Percentiles rank a stretch among this genome's conserved stretches.
Evolutionary conservation across 2,888 invertebrate species (phyloP).

Genomic region (Ametastegia equiseti): DNA sequence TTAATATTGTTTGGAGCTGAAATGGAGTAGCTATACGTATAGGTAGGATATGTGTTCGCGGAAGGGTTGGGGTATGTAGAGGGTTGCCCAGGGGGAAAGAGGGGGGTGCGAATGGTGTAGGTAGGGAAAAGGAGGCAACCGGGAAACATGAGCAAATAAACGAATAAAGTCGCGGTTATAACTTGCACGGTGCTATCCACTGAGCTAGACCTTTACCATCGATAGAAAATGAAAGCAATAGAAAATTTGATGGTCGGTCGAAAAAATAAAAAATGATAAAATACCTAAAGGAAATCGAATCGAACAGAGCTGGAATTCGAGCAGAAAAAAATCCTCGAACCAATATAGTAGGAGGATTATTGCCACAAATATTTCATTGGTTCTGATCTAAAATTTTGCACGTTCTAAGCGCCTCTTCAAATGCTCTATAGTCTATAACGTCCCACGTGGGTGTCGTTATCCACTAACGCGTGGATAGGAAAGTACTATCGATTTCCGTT

Average conservation of each 20-base stretch:
- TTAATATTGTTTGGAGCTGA: conserved; percentile 65
- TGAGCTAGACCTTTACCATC: not conserved
- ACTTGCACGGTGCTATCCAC: conserved; percentile 11
- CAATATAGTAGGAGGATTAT: no score
- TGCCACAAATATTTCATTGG: not conserved
- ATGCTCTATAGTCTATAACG: conserved; percentile 13
- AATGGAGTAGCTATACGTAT: conserved; percentile 58
- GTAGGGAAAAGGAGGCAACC: conserved; percentile 57
- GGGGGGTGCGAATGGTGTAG: conserved; percentile 45
- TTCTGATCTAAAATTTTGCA: not conserved
- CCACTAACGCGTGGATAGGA: conserved; percentile 34
- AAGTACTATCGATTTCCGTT: conserved; percentile 43
- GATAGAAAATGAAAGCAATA: not conserved
- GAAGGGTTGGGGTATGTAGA: conserved; percentile 29
- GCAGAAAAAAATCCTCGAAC: not conserved
- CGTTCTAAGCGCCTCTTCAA: conserved; percentile 31
- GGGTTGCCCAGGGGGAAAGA: conserved; percentile 19
- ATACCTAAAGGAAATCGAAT: no score
- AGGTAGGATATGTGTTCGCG: not conserved
- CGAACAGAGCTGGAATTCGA: not conserved
- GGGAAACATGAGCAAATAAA: conserved; percentile 49
- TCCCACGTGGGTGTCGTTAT: conserved; percentile 42
- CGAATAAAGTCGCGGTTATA: conserved; percentile 43
- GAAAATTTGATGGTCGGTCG: no score
- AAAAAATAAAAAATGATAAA: no score